Evolutionary conservation across 2,797 vertebrate genomes (phyloP), one percentile per base, ranked within the genome.

Genomic region (Gallinago solitaria): DNA sequence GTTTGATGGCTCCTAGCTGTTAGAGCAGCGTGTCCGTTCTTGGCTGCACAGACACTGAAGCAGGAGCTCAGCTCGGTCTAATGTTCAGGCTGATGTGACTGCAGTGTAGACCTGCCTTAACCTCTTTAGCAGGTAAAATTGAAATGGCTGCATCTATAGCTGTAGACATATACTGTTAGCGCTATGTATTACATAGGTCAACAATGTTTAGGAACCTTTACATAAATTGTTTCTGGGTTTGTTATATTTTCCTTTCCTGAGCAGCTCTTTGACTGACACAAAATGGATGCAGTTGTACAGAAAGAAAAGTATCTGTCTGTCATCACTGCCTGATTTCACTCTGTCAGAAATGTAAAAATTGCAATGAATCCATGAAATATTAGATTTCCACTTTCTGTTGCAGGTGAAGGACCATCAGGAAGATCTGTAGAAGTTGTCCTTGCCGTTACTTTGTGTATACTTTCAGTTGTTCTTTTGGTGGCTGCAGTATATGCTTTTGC

Each of bases 381-480:
- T 65, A 73, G 14, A 47, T 78, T 89, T 92, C 35, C 3, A 23
- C 59, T 95, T 96, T 97, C 59, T 93, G 23, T 93, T 97, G 76
- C 96, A 99, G 99, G 96, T 80, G 98, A 99, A 56, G 98, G 98
- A 27, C 92, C 98, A 57, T 97, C 99, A 93, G 99, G 98, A 97
- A 98, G 98, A 97, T 98, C 99, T 28, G 98, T 99, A 80, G 99
- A 99, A 98, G 99, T 99, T 96, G 99, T 99, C 82, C 98, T 99
- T 78, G 99, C 99, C 23, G 99, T 99, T 86, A 98, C 99, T 69
- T 97, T 99, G 78, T 99, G 99, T 54, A 98, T 99, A 95, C 98
- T 99, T 92, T 98, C 99, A 88, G 96, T 98, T 23, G 95, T 99
- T 95, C 97, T 99, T 92, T 97, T 99, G 83, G 98, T 99, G 96